A percentile compares a stretch with the other conserved stretches of the same genome.
phyloP scores from a whole-genome alignment of 1,140 invertebrate species.

The Schlechtendalia chinensis region DNA sequence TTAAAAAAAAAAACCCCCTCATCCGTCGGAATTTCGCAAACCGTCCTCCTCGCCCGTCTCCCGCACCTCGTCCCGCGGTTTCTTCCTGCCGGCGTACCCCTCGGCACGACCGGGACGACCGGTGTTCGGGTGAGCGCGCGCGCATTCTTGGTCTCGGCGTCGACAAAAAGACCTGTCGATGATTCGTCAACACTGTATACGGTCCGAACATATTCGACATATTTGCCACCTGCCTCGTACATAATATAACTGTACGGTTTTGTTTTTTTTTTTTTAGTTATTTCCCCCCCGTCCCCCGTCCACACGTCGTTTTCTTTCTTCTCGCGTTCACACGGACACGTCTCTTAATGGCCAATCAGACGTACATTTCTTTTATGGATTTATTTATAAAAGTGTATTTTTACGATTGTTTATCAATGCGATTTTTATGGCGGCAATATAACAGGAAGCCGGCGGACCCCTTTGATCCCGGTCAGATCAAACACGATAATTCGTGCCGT shows the following conservation, averaged over 20 bases:
- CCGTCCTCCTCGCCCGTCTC: neutral
- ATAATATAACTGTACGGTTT: slow-evolving; percentile 18
- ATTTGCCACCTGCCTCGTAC: slow-evolving; percentile 45
- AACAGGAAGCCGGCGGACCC: slow-evolving; percentile 49
- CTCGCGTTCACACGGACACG: slow-evolving; percentile 17
- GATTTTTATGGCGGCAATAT: slow-evolving; percentile 47
- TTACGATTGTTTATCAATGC: slow-evolving; percentile 50
- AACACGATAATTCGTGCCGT: slow-evolving; percentile 49
- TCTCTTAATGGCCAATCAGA: slow-evolving; percentile 35
- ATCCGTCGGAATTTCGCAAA: neutral
- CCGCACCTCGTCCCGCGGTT: too few species aligned
- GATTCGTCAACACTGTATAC: slow-evolving; percentile 39
- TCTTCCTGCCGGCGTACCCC: neutral
- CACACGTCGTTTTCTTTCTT: neutral
- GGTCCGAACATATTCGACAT: slow-evolving; percentile 45
- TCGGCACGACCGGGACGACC: neutral
- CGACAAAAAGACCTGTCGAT: slow-evolving; percentile 47
- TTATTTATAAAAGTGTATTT: slow-evolving; percentile 50
- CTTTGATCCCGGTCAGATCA: slow-evolving; percentile 49
- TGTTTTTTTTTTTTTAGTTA: slow-evolving; percentile 32
- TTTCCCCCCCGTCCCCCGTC: neutral
- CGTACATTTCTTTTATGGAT: slow-evolving; percentile 47
- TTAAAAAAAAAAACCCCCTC: too few species aligned
- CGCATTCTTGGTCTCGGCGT: slow-evolving; percentile 40
- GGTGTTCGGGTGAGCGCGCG: slow-evolving; percentile 28